Evolutionary conservation across 2,888 invertebrate species (phyloP), one percentile per base, ranked within the genome.

Genomic region (Creontiades dilutus): DNA sequence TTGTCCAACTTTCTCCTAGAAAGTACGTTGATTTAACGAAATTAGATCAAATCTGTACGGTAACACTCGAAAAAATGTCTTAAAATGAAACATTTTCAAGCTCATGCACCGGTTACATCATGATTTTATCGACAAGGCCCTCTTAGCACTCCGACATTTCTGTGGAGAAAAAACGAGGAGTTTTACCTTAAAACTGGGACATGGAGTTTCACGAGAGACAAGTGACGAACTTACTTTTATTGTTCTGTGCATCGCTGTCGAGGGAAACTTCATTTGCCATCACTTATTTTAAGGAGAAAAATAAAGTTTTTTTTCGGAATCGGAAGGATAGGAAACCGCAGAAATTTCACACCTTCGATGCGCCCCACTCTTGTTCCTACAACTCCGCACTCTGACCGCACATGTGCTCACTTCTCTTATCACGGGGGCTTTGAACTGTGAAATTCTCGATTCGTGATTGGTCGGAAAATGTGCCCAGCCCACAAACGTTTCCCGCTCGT

Each of bases 401-500:
- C 91, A 91, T 91, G 91, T 91, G 91, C 90, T 90, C 90, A 37
- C 47, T 78, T 28, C 78, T 16, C 90, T 90, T 90, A 90, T 90
- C 90, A 90, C 28, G 85, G 28, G 57, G 68, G 76, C 86, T 28
- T 57, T 85, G 85, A 57, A 80, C 68, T 27, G 68, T 12, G 23
- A 14, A 78, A 84, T 27, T 23, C 84, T 19, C 48, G 19, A n/a
- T 52, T 84, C 46, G 7, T 16, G 46, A 78, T 78, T 78, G 78
- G 78, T 68, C 78, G 5, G 28, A 27, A 14, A 28, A 28, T 14
- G 27, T 76, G 28, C 27, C 76, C 76, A 46, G 78, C 78, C 78
- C 28, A 78, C 19, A 14, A 13, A n/a, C 19, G 12, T 23, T 78
- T 46, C 37, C 37, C 78, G 46, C 46, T 19, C 78, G 37, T 46